Evolutionary conservation across 2,888 invertebrate genomes (phyloP), one percentile per base, ranked within the genome.

Genomic region (Argyresthia albistria): DNA sequence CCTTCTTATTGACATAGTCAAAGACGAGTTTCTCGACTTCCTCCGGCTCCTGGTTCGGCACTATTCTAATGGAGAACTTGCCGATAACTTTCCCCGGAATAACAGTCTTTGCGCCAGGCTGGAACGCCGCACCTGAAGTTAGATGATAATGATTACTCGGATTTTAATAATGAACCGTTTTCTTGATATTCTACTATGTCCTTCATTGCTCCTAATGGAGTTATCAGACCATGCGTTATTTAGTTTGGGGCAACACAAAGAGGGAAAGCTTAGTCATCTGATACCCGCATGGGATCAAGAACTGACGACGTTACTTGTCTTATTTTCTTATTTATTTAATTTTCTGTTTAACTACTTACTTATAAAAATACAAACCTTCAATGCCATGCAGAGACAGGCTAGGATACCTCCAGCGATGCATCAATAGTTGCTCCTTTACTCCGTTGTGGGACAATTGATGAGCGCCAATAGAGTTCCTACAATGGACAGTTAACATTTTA

Each of bases 401-500:
- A 1, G 99, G 99, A 71, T 92, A 95, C 52, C 99, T 91, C 99
- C 99, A 99, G 56, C 99, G 91, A 71, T 95, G 94, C 97, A 97
- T 97, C 61, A 99, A 79, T 12, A 97, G 83, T 65, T 95, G 89
- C 50, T 91, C 92, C 79, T 96, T 96, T 56, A 95, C 92, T 57
- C 93, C 93, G 53, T 93, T 91, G 64, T 96, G 94, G 10, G 93
- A 89, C 56, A 97, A 81, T 68, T 87, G 79, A 0, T 74, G 73
- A 14, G 92, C 89, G 39, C 95, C 96, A 58, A 97, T 89, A 58
- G 93, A 93, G 6, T 81, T 70, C 58, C 83, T 84, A 62, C 36
- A 73, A 52, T 25, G 25, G 25, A 25, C 25, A 25, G 25, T 25
- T 25, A 25, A 25, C 25, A 25, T 25, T 25, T n/a, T 46, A 55